A percentile compares a stretch with the other conserved stretches of the same genome.
These are phyloP conservation scores for Scleropages formosus DNA, from an alignment of 2,797 vertebrate species.

Conservation along the genomic window DNA sequence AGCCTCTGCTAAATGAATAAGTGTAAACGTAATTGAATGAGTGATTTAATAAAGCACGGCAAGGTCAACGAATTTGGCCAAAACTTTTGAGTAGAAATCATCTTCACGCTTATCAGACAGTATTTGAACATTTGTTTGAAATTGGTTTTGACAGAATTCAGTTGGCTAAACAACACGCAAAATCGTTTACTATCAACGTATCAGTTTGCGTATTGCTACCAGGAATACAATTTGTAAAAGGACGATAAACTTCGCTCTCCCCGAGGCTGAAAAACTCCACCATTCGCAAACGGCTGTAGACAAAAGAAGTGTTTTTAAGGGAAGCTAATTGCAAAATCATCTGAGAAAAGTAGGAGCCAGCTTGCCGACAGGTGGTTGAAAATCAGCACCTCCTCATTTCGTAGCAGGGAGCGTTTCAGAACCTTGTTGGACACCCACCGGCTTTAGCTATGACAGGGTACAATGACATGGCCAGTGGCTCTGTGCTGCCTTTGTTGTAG, in stretches of 20 bases:
- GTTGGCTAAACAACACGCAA: too few species aligned
- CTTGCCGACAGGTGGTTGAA: background rate
- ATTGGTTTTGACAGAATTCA: too few species aligned
- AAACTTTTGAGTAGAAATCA: background rate
- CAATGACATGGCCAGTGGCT: too few species aligned
- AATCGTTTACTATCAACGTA: too few species aligned
- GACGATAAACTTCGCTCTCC: constrained; percentile 1
- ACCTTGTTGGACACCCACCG: too few species aligned
- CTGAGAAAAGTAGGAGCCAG: background rate
- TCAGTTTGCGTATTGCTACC: background rate
- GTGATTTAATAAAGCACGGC: too few species aligned
- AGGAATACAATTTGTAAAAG: background rate
- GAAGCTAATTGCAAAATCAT: background rate
- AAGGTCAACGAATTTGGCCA: background rate
- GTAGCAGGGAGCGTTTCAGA: background rate
- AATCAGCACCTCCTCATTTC: background rate
- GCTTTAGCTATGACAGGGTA: too few species aligned
- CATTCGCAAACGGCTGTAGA: background rate
- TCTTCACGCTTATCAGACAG: too few species aligned
- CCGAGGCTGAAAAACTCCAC: background rate
- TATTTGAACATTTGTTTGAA: too few species aligned
- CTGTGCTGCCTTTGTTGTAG: too few species aligned
- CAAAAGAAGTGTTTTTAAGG: background rate
- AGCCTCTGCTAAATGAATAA: too few species aligned
- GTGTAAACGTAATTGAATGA: too few species aligned